Conservation (phyloP, 2,888 invertebrate species). For the Sphaerophoria rueppellii region DNA sequence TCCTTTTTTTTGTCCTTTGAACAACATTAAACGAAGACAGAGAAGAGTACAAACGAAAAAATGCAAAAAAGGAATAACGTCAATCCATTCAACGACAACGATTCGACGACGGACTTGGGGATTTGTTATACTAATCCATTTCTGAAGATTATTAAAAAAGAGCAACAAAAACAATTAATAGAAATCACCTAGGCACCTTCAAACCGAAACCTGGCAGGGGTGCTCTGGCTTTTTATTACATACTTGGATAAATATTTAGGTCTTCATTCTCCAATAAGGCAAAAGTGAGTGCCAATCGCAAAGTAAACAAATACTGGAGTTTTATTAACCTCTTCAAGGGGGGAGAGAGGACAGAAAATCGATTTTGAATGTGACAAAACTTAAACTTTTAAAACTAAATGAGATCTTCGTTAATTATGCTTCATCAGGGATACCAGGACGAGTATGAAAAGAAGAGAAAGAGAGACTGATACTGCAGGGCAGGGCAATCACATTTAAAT, state of each 20-base stretch:
- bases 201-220: background rate
- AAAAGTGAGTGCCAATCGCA: slow-evolving; percentile 38
- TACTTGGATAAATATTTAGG: slow-evolving; percentile 60
- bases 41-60: background rate
- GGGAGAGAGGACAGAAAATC: slow-evolving; percentile 9
- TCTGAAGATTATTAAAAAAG: background rate
- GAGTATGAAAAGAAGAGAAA: too few species aligned
- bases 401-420: too few species aligned
- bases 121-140: slow-evolving; percentile 3
- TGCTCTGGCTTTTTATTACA: slow-evolving; percentile 33
- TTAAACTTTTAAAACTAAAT: background rate
- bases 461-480: too few species aligned
- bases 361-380: slow-evolving; percentile 29
- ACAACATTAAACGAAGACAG: background rate
- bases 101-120: background rate
- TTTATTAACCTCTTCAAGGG: background rate
- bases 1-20: background rate
- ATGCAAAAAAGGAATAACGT: background rate
- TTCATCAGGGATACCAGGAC: too few species aligned
- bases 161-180: background rate
- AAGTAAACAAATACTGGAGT: slow-evolving; percentile 9
- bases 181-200: background rate
- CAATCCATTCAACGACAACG: background rate
- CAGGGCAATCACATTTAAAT: too few species aligned
- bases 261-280: slow-evolving; percentile 26